Evolutionary conservation across 2,113 vertebrate species (phyloP).

Genomic region (Cyprinodon brontotheroides): DNA sequence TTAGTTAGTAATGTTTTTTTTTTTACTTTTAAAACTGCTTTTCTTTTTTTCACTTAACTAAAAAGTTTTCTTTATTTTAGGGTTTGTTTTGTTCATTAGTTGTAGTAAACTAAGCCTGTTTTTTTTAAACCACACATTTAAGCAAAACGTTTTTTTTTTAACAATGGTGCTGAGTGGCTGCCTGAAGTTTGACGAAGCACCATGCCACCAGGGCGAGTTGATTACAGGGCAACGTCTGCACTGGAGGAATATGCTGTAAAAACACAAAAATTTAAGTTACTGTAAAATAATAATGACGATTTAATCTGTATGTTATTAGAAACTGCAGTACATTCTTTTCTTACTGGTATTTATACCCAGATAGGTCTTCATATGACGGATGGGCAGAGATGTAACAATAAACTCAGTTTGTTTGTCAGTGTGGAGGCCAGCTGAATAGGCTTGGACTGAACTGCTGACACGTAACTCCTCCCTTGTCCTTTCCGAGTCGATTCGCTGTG

Average conservation of each 20-base stretch:
- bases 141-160: background rate
- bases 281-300: constrained; percentile 31
- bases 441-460: constrained; percentile 36
- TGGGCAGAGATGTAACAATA: constrained; percentile 48
- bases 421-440: constrained; percentile 14
- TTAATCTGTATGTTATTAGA: constrained; percentile 63
- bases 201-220: too few relatives aligned
- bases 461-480: constrained; percentile 33
- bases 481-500: constrained; percentile 50
- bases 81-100: background rate
- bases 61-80: background rate
- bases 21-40: too few relatives aligned
- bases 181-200: too few relatives aligned
- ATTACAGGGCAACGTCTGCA: too few relatives aligned
- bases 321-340: constrained; percentile 61
- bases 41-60: background rate
- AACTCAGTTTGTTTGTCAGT: constrained; percentile 42
- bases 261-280: background rate
- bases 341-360: constrained; percentile 45
- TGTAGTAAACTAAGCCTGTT: background rate
- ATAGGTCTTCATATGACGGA: constrained; percentile 67
- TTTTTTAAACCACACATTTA: background rate
- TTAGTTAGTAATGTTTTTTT: too few relatives aligned
- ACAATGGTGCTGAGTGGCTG: too few relatives aligned
- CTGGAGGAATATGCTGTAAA: background rate